Percentiles rank a stretch among this genome's conserved stretches.
phyloP scores from a whole-genome alignment of 2,113 vertebrate species.

The human region DNA sequence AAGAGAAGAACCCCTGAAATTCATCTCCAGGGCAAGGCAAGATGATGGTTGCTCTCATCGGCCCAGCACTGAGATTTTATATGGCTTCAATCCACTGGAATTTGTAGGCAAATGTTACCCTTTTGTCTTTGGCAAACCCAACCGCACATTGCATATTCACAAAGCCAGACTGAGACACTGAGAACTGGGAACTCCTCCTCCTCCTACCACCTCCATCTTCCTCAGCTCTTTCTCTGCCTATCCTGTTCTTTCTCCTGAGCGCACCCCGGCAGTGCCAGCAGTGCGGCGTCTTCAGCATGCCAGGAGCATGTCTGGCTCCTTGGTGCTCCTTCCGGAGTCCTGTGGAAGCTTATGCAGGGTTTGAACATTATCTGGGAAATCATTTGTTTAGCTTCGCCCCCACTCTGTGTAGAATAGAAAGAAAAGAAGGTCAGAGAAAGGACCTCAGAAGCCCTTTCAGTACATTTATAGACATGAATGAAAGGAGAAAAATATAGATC shows the following conservation, averaged over 20 bases:
- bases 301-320: neutral
- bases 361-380: neutral
- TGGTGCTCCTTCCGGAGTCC: fast-evolving
- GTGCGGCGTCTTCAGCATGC: fast-evolving
- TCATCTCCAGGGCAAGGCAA: neutral
- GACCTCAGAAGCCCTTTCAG: neutral
- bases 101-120: neutral
- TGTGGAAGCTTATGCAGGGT: neutral
- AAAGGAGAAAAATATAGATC: neutral
- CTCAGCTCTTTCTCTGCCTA: neutral
- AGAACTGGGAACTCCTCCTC: neutral
- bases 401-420: neutral
- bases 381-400: neutral
- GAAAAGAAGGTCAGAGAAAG: neutral
- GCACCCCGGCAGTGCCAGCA: neutral
- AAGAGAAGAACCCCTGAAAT: neutral
- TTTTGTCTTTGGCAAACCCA: slow-evolving; percentile 51
- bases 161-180: neutral
- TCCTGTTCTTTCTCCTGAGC: neutral
- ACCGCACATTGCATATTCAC: neutral
- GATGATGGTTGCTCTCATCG: neutral
- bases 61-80: neutral
- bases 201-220: neutral
- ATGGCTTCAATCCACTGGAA: neutral
- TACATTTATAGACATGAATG: neutral